Percentiles rank a stretch among this genome's conserved stretches.
These are phyloP conservation scores for Monochamus saltuarius DNA, from an alignment of 1,140 invertebrate species.

Conservation along the genomic window DNA sequence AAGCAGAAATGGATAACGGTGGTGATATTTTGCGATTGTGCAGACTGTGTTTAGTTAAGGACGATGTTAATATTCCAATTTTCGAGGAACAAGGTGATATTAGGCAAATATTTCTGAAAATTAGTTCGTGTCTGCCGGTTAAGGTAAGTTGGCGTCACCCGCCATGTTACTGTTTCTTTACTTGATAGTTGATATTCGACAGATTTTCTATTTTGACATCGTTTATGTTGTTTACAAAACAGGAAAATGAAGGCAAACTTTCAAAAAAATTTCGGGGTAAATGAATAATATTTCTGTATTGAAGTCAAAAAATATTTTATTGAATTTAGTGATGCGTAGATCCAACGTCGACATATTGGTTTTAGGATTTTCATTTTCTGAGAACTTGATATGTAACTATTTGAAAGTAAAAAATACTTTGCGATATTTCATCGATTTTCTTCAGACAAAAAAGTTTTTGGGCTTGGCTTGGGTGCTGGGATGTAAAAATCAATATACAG, in stretches of 20 bases:
- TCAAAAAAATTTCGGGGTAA: not conserved
- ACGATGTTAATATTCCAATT: conserved; percentile 59
- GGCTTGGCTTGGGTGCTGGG: too few relatives aligned
- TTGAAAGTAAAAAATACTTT: too few relatives aligned
- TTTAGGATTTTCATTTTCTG: too few relatives aligned
- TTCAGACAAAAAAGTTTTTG: too few relatives aligned
- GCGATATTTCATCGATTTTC: too few relatives aligned
- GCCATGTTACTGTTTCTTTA: conserved; percentile 48
- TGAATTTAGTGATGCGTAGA: too few relatives aligned
- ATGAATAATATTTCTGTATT: too few relatives aligned
- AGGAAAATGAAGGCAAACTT: not conserved
- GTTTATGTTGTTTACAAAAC: conserved; percentile 32
- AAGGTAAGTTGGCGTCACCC: conserved; percentile 58
- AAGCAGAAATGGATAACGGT: conserved; percentile 38
- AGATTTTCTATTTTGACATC: conserved; percentile 36
- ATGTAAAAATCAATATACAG: conserved; percentile 35
- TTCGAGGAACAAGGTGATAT: conserved; percentile 59
- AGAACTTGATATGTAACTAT: too few relatives aligned
- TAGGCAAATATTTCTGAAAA: conserved; percentile 60
- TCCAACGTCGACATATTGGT: too few relatives aligned
- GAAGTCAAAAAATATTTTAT: too few relatives aligned
- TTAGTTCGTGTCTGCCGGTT: conserved; percentile 61
- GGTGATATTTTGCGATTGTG: conserved; percentile 58
- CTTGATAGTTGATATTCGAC: conserved; percentile 42
- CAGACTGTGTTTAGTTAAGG: conserved; percentile 62